These are phyloP conservation scores for Toxostoma redivivum DNA, from an alignment of 2,113 vertebrate genomes.

Conservation along the genomic window DNA sequence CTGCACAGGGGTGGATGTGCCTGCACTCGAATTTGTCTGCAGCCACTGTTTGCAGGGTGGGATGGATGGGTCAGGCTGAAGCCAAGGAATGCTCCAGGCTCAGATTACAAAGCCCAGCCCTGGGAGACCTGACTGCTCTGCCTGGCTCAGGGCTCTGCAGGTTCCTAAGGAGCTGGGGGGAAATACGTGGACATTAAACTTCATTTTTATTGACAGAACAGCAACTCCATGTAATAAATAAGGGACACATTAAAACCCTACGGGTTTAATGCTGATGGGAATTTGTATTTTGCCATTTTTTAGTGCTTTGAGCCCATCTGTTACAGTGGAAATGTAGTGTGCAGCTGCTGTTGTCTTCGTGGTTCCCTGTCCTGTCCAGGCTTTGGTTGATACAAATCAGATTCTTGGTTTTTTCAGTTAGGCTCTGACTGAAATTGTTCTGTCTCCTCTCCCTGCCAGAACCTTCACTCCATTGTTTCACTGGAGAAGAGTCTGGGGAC, in stretches of 20 bases:
- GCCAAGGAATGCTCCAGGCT: slow-evolving; percentile 4
- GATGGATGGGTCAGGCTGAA: neutral
- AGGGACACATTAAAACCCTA: neutral
- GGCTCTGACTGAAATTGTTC: neutral
- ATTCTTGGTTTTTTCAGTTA: slow-evolving; percentile 29
- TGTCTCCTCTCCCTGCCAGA: slow-evolving; percentile 26
- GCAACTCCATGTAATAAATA: neutral
- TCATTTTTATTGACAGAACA: neutral
- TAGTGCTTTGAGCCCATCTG: neutral
- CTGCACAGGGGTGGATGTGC: neutral
- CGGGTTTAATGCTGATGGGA: neutral
- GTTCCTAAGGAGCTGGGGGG: neutral
- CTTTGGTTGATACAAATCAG: neutral
- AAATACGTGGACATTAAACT: neutral
- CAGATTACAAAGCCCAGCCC: neutral
- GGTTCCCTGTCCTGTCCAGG: neutral
- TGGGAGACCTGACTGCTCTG: neutral
- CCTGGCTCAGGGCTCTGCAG: neutral
- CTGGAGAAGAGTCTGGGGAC: neutral
- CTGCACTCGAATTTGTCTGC: neutral
- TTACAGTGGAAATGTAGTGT: neutral
- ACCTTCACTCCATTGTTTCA: neutral
- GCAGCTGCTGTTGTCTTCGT: neutral
- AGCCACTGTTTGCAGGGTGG: neutral
- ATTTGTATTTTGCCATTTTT: neutral